Evolutionary conservation across 2,113 vertebrate species (phyloP).

Genomic region (Nyctereutes procyonoides): DNA sequence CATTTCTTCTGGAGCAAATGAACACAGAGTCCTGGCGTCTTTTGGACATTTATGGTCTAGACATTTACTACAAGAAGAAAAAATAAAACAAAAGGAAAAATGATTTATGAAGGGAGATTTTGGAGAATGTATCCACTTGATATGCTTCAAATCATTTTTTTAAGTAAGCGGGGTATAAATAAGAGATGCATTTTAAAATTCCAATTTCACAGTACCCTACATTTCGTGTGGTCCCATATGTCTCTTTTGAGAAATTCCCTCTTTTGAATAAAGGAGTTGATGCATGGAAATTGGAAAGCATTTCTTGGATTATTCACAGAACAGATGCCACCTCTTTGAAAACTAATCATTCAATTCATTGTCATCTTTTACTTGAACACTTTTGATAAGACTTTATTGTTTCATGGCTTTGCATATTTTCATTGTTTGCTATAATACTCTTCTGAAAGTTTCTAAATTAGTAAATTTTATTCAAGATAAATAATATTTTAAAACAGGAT

Average conservation of each 20-base stretch:
- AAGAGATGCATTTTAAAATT: constrained; percentile 32
- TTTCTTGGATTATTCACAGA: constrained; percentile 54
- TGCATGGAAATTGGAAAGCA: constrained; percentile 23
- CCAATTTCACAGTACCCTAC: neutral
- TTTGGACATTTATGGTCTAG: neutral
- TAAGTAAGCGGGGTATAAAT: constrained; percentile 22
- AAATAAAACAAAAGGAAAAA: neutral
- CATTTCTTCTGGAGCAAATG: neutral
- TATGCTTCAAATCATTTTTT: neutral
- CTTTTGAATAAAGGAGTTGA: constrained; percentile 45
- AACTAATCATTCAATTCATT: constrained; percentile 67
- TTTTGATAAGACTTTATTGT: constrained; percentile 46
- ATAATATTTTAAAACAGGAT: neutral
- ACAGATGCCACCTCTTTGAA: constrained; percentile 58
- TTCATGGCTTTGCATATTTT: neutral
- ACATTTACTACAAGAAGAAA: neutral
- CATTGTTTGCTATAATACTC: neutral
- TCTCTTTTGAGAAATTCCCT: constrained; percentile 39
- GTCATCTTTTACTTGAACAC: constrained; percentile 54
- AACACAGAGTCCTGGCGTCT: neutral
- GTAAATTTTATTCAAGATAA: neutral
- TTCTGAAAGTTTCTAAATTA: neutral
- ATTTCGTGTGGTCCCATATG: constrained; percentile 54
- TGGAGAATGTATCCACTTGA: neutral
- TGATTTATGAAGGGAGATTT: neutral